Conservation (phyloP, 2,113 vertebrate genomes). For the Ptilorrhoa leucosticta region DNA sequence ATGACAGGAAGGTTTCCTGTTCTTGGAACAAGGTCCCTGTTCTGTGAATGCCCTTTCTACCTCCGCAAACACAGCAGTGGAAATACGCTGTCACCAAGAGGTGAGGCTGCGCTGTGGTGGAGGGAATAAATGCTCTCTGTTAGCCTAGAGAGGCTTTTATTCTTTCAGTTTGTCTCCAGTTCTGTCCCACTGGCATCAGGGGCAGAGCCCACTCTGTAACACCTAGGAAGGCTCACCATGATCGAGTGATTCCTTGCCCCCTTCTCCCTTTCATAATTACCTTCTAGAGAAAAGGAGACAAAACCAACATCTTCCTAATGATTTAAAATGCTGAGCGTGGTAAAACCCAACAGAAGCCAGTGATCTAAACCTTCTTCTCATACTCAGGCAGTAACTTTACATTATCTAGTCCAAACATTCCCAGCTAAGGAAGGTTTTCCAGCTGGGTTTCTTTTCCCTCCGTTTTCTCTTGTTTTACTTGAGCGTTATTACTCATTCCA, state of each 20-base stretch:
- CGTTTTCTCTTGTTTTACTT: not conserved
- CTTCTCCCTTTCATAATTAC: not conserved
- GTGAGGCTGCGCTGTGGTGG: not conserved
- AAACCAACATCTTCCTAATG: not conserved
- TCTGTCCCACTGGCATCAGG: not conserved
- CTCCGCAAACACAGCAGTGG: not conserved
- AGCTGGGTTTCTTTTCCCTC: not conserved
- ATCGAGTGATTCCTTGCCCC: rapidly evolving
- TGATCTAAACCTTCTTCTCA: not conserved
- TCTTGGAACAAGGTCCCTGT: not conserved
- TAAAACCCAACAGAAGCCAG: not conserved
- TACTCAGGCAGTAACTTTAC: not conserved
- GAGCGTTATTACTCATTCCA: not conserved
- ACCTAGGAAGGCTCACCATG: not conserved
- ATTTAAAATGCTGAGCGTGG: not conserved
- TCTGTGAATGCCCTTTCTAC: constrained; percentile 7
- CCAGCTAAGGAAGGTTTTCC: not conserved
- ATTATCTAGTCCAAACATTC: not conserved
- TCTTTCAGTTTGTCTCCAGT: not conserved
- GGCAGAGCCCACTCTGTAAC: not conserved
- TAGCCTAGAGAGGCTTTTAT: not conserved
- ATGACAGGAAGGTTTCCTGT: not conserved
- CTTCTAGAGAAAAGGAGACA: not conserved
- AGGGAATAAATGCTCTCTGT: not conserved
- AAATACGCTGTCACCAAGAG: not conserved